Conservation (phyloP, 2,797 vertebrate genomes). For the Dallia pectoralis region DNA sequence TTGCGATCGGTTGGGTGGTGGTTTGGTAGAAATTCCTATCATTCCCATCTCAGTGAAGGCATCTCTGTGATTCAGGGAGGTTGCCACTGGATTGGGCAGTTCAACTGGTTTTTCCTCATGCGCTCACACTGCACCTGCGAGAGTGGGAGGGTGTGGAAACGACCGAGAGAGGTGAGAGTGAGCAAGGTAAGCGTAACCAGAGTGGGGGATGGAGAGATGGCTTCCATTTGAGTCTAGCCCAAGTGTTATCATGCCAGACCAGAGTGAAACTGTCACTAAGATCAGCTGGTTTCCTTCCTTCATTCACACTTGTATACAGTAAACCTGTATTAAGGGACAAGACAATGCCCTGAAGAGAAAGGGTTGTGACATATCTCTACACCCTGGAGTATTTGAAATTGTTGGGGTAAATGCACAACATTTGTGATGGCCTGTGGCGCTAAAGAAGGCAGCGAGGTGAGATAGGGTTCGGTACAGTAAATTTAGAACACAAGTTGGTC, state of each 20-base stretch:
- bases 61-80: conserved; percentile 57
- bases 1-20: conserved; percentile 15
- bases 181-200: conserved; percentile 4
- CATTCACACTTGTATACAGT: neutral
- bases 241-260: conserved; percentile 8
- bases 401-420: neutral
- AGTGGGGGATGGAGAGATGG: conserved; percentile 14
- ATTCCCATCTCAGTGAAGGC: conserved; percentile 53
- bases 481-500: neutral
- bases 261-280: conserved; percentile 47
- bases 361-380: neutral
- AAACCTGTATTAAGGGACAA: neutral
- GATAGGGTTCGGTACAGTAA: neutral
- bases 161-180: conserved; percentile 32
- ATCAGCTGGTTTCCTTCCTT: neutral
- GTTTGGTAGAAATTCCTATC: conserved; percentile 57
- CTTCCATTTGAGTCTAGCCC: conserved; percentile 34
- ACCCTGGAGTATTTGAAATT: neutral
- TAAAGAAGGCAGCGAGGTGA: neutral
- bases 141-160: neutral
- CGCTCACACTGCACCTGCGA: too few species aligned
- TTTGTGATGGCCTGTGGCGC: neutral
- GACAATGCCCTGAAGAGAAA: neutral
- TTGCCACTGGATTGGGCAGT: conserved; percentile 43
- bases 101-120: conserved; percentile 61